phyloP scores from a whole-genome alignment of 1,140 invertebrate genomes.

The Drosophila kohkoa region DNA sequence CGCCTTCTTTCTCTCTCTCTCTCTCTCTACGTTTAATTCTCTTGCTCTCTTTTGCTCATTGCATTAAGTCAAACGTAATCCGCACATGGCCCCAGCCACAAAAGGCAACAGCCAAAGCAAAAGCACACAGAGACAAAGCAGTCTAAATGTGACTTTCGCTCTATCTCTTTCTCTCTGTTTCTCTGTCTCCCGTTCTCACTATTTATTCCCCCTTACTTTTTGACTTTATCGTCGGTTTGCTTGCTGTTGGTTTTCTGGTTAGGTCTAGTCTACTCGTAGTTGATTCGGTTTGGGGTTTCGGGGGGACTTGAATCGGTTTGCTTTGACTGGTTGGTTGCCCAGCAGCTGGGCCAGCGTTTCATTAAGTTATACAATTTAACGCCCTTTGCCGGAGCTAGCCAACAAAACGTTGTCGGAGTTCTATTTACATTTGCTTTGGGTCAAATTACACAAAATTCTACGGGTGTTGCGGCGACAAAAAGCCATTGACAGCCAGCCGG shows the following conservation, averaged over 20 bases:
- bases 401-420: conserved; percentile 63
- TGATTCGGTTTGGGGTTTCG: conserved; percentile 35
- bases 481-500: conserved; percentile 71
- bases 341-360: conserved; percentile 67
- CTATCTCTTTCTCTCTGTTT: background rate
- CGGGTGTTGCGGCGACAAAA: conserved; percentile 80
- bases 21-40: conserved; percentile 1
- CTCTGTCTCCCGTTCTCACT: background rate
- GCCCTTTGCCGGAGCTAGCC: conserved; percentile 70
- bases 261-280: conserved; percentile 62
- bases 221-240: conserved; percentile 73
- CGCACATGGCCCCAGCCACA: conserved; percentile 76
- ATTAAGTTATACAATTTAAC: conserved; percentile 84
- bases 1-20: background rate
- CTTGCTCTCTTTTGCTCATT: conserved; percentile 32
- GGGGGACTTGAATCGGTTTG: conserved; percentile 63
- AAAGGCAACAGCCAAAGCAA: conserved; percentile 45
- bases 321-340: conserved; percentile 66
- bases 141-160: conserved; percentile 34
- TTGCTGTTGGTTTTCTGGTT: conserved; percentile 78
- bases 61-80: conserved; percentile 83
- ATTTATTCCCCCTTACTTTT: conserved; percentile 58
- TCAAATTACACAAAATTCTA: conserved; percentile 84
- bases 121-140: conserved; percentile 52
- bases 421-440: conserved; percentile 83